Evolutionary conservation across 2,113 vertebrate genomes (phyloP).

Genomic region (Oryzias woworae): DNA sequence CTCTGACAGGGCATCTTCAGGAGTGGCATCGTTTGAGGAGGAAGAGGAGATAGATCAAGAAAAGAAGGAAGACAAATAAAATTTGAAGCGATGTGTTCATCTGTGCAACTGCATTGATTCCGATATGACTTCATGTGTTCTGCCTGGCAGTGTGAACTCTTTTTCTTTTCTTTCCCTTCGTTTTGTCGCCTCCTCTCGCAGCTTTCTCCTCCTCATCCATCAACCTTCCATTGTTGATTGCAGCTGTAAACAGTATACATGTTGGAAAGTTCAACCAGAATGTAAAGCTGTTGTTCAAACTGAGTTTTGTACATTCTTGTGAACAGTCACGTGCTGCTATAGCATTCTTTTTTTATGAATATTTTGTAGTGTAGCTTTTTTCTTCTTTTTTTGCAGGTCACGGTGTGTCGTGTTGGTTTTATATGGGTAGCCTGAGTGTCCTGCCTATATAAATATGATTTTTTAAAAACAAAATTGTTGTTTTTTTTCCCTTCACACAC

Average conservation of each 20-base stretch:
- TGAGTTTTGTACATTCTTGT: slow-evolving; percentile 68
- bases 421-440: slow-evolving; percentile 66
- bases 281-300: slow-evolving; percentile 71
- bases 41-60: slow-evolving; percentile 62
- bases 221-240: slow-evolving; percentile 32
- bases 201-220: slow-evolving; percentile 42
- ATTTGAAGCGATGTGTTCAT: slow-evolving; percentile 68
- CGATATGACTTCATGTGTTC: slow-evolving; percentile 53
- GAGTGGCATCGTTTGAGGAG: slow-evolving; percentile 74
- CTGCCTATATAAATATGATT: slow-evolving; percentile 52
- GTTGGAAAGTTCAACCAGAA: slow-evolving; percentile 50
- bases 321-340: slow-evolving; percentile 58
- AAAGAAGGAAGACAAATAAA: slow-evolving; percentile 47
- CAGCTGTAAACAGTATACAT: slow-evolving; percentile 47
- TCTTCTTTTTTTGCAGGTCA: slow-evolving; percentile 31
- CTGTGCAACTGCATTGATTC: slow-evolving; percentile 51
- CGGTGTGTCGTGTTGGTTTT: slow-evolving; percentile 61
- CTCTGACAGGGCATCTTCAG: slow-evolving; percentile 71
- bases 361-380: slow-evolving; percentile 62
- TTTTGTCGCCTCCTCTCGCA: slow-evolving; percentile 20
- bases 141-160: slow-evolving; percentile 28
- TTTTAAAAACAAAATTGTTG: slow-evolving; percentile 29
- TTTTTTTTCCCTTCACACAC: neutral
- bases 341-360: slow-evolving; percentile 63
- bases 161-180: slow-evolving; percentile 7